A percentile compares a stretch with the other conserved stretches of the same genome.
Evolutionary conservation across 2,113 vertebrate genomes (phyloP).

Genomic region (Salvelinus namaycush): DNA sequence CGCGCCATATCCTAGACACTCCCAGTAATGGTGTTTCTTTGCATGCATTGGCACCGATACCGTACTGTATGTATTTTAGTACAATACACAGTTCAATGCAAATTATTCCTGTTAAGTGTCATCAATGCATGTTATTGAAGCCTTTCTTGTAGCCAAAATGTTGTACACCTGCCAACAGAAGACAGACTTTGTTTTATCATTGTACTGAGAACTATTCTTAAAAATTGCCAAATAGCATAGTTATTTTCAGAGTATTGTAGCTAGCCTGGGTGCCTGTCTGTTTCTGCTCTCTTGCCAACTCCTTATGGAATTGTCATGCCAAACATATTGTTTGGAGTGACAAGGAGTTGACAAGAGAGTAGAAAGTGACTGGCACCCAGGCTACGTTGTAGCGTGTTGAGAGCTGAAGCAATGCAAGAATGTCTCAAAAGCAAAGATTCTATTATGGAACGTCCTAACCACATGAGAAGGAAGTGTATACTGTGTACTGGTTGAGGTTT

Average conservation of each 20-base stretch:
- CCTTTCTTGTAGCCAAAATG: slow-evolving; percentile 22
- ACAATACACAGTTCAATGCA: slow-evolving; percentile 44
- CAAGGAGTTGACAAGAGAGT: too few relatives aligned
- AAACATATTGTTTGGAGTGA: too few relatives aligned
- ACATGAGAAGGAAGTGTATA: slow-evolving; percentile 26
- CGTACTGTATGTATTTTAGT: slow-evolving; percentile 24
- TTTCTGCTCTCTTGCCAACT: too few relatives aligned
- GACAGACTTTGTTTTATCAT: slow-evolving; percentile 35
- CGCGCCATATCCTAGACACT: slow-evolving; percentile 22
- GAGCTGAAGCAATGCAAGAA: slow-evolving; percentile 5
- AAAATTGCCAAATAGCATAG: slow-evolving; percentile 6
- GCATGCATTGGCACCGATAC: slow-evolving; percentile 54
- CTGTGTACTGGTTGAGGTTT: slow-evolving; percentile 37
- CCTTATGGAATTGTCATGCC: too few relatives aligned
- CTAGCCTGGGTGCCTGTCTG: too few relatives aligned
- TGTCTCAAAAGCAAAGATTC: slow-evolving; percentile 21
- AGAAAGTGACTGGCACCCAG: too few relatives aligned
- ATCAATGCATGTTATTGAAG: slow-evolving; percentile 63
- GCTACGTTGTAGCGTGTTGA: slow-evolving; percentile 1
- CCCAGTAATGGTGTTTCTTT: slow-evolving; percentile 34
- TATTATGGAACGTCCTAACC: slow-evolving; percentile 36
- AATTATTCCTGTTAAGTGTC: slow-evolving; percentile 39
- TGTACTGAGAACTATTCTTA: slow-evolving; percentile 29
- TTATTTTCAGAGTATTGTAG: slow-evolving; percentile 15
- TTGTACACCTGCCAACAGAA: slow-evolving; percentile 36